These are phyloP conservation scores for Labrus mixtus DNA, from an alignment of 2,113 vertebrate species.

Conservation along the genomic window DNA sequence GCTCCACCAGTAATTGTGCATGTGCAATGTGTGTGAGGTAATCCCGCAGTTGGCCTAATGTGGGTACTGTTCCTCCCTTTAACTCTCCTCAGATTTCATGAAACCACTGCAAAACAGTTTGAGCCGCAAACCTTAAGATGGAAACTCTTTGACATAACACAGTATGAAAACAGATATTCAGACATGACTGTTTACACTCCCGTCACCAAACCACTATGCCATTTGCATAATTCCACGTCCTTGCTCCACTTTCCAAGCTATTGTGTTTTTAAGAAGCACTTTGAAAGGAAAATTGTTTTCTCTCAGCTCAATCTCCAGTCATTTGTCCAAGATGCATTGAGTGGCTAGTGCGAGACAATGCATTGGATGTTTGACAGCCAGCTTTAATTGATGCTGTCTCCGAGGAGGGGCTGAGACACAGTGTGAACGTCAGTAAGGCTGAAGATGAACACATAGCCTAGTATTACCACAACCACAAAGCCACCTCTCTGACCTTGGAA, in stretches of 20 bases:
- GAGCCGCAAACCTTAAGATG: conserved; percentile 54
- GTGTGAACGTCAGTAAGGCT: conserved; percentile 44
- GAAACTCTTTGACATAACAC: conserved; percentile 62
- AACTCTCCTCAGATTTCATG: conserved; percentile 40
- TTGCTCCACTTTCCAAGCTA: conserved; percentile 70
- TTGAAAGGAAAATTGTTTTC: conserved; percentile 63
- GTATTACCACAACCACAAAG: conserved; percentile 53
- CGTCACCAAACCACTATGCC: conserved; percentile 65
- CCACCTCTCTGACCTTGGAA: conserved; percentile 53
- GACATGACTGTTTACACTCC: conserved; percentile 33
- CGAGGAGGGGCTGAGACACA: conserved; percentile 31
- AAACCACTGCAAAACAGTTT: conserved; percentile 27
- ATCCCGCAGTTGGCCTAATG: conserved; percentile 44
- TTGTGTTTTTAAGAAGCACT: conserved; percentile 70
- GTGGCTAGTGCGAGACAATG: conserved; percentile 72
- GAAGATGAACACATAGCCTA: conserved; percentile 60
- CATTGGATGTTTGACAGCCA: conserved; percentile 59
- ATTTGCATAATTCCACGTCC: conserved; percentile 70
- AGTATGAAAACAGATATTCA: conserved; percentile 55
- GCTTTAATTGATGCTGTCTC: conserved; percentile 69
- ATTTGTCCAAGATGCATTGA: conserved; percentile 71
- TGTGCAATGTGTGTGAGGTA: conserved; percentile 53
- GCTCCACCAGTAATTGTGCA: conserved; percentile 57
- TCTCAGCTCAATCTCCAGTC: conserved; percentile 67
- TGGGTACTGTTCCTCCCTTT: conserved; percentile 47